Conservation (phyloP, 2,888 invertebrate genomes). For the Lingula anatina region DNA sequence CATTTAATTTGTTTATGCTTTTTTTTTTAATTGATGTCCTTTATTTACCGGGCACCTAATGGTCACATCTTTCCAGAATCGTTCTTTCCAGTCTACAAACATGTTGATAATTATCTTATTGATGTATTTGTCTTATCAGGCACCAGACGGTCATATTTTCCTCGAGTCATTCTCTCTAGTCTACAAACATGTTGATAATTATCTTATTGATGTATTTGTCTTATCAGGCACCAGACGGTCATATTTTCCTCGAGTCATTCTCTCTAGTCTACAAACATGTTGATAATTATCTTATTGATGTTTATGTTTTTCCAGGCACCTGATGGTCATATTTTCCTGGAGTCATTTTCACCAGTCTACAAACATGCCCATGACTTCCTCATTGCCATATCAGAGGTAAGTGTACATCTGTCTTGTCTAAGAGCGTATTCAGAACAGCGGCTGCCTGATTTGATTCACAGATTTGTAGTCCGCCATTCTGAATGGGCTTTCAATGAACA, state of each 20-base stretch:
- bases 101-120: no score
- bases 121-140: constrained; percentile 58
- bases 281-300: no score
- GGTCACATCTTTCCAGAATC: constrained; percentile 98
- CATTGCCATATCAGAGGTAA: constrained; percentile 89
- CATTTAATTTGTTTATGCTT: no score
- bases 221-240: constrained; percentile 85
- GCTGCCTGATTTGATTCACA: no score
- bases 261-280: constrained; percentile 99
- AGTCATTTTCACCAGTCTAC: constrained; percentile 98
- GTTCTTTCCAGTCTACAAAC: constrained; percentile 97
- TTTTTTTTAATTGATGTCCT: no score
- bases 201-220: no score
- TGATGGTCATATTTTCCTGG: constrained; percentile 97
- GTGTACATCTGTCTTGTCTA: constrained; percentile 3
- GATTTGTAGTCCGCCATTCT: no score
- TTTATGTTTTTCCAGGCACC: constrained; percentile 70
- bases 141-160: constrained; percentile 98
- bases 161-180: constrained; percentile 98
- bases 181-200: constrained; percentile 97
- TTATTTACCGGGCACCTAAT: constrained; percentile 73
- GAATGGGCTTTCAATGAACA: no score
- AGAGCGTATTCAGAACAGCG: not conserved
- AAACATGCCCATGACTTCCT: constrained; percentile 99
- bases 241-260: constrained; percentile 96